A percentile compares a stretch with the other conserved stretches of the same genome.
Conservation (phyloP, 2,888 invertebrate species). For the Brenthis hecate region DNA sequence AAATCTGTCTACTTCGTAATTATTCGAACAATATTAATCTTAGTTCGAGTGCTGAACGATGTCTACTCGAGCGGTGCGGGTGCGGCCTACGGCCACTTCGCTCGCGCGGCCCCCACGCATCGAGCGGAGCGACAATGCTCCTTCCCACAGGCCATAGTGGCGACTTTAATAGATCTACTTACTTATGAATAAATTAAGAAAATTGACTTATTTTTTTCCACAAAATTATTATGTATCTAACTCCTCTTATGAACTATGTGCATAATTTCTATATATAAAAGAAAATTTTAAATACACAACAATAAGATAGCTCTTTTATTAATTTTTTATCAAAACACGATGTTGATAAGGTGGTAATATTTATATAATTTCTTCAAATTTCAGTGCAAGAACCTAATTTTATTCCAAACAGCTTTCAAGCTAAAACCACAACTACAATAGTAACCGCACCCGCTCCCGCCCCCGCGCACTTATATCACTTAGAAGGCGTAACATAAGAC, state of each 20-base stretch:
- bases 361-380: not conserved
- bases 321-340: too few species aligned
- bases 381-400: not conserved
- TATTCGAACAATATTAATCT: conserved; percentile 78
- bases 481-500: conserved; percentile 79
- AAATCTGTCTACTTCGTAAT: conserved; percentile 73
- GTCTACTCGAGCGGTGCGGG: conserved; percentile 58
- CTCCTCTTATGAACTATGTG: too few species aligned
- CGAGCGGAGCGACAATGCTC: conserved; percentile 28
- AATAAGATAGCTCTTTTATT: too few species aligned
- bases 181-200: not conserved
- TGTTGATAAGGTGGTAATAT: too few species aligned
- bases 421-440: not conserved
- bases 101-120: conserved; percentile 24
- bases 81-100: conserved; percentile 37
- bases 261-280: too few species aligned
- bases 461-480: conserved; percentile 49
- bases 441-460: conserved; percentile 34
- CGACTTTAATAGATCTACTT: not conserved
- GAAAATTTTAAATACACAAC: too few species aligned
- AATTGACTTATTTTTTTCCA: too few species aligned
- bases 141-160: conserved; percentile 3
- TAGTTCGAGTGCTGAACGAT: conserved; percentile 74
- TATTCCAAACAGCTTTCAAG: not conserved
- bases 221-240: too few species aligned